These are phyloP conservation scores for Falcunculus frontatus DNA, from an alignment of 2,113 vertebrate species.

Conservation along the genomic window DNA sequence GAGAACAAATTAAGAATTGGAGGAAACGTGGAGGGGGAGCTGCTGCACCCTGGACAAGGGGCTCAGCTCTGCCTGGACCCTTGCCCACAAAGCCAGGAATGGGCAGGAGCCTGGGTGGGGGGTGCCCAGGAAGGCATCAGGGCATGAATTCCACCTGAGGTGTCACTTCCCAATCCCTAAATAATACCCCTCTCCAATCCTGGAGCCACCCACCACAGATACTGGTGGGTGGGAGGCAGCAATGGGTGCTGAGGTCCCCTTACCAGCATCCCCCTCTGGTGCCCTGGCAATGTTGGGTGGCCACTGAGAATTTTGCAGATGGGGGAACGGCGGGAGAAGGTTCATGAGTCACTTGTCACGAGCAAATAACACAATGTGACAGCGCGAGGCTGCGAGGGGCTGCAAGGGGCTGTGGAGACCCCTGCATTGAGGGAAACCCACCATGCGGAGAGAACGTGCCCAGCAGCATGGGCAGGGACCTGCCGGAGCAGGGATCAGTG, in stretches of 20 bases:
- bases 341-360: not conserved
- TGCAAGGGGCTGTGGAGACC: not conserved
- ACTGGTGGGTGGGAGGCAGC: not conserved
- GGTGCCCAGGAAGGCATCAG: not conserved
- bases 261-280: accelerated
- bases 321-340: not conserved
- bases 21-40: not conserved
- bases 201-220: not conserved
- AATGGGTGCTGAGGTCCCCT: not conserved
- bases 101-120: not conserved
- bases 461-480: not conserved
- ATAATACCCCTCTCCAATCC: not conserved
- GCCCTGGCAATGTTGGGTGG: accelerated
- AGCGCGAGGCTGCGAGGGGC: not conserved
- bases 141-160: not conserved
- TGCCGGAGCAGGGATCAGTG: not conserved
- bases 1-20: constrained; percentile 11
- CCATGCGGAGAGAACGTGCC: not conserved
- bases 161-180: not conserved
- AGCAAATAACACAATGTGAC: not conserved
- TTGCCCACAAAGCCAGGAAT: not conserved
- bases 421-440: not conserved
- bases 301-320: not conserved
- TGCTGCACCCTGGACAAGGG: not conserved
- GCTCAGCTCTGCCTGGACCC: not conserved